Percentiles rank a stretch among this genome's conserved stretches.
phyloP scores from a whole-genome alignment of 2,888 invertebrate genomes.

The Tinea semifulvella region DNA sequence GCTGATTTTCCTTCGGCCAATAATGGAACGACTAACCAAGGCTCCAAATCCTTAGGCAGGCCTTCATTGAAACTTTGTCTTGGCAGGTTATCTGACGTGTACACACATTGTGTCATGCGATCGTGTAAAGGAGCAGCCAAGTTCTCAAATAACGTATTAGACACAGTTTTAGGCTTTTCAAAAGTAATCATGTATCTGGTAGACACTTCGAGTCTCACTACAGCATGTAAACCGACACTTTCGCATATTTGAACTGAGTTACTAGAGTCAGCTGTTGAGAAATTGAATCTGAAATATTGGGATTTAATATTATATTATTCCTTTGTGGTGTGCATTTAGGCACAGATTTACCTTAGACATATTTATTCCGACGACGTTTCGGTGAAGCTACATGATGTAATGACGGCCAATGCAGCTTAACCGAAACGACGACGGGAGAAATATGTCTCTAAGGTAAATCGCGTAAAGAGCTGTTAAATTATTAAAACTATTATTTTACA shows the following conservation, averaged over 20 bases:
- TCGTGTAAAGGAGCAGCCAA: slow-evolving; percentile 79
- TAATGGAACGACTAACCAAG: slow-evolving; percentile 88
- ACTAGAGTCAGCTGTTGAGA: slow-evolving; percentile 95
- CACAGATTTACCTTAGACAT: too few relatives aligned
- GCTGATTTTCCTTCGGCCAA: slow-evolving; percentile 78
- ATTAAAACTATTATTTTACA: too few relatives aligned
- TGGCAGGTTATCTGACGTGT: slow-evolving; percentile 72
- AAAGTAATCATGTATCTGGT: slow-evolving; percentile 76
- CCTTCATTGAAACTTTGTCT: slow-evolving; percentile 73
- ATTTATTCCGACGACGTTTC: too few relatives aligned
- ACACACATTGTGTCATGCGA: slow-evolving; percentile 93
- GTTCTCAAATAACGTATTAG: slow-evolving; percentile 41
- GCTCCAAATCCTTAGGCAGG: slow-evolving; percentile 68
- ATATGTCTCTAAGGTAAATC: too few relatives aligned
- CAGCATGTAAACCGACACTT: slow-evolving; percentile 78
- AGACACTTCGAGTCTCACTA: slow-evolving; percentile 84
- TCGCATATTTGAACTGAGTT: slow-evolving; percentile 95
- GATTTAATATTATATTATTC: background rate
- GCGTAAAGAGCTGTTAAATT: too few relatives aligned
- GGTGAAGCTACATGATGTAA: too few relatives aligned
- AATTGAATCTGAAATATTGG: slow-evolving; percentile 82
- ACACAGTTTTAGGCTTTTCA: slow-evolving; percentile 35
- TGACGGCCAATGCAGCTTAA: too few relatives aligned
- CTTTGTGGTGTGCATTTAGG: too few relatives aligned
- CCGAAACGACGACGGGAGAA: too few relatives aligned